Evolutionary conservation across 2,797 vertebrate genomes (phyloP).

Genomic region (Gymnoscopelus microlampas): DNA sequence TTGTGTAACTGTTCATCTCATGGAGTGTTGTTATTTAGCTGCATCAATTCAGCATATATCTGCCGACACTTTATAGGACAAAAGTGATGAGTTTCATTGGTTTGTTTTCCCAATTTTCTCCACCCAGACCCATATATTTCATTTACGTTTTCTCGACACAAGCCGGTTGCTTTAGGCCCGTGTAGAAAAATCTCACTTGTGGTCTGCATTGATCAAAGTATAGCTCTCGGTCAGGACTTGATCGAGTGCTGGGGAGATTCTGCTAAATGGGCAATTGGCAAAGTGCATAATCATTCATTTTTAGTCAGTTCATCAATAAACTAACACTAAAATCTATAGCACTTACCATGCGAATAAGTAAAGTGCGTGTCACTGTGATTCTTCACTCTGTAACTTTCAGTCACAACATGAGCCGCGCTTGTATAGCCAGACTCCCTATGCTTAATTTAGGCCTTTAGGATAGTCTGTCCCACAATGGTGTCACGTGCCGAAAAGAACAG

Average conservation of each 20-base stretch:
- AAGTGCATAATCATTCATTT: slow-evolving; percentile 73
- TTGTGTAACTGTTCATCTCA: not conserved
- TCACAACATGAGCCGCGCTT: slow-evolving; percentile 22
- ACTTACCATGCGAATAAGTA: slow-evolving; percentile 63
- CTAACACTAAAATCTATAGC: slow-evolving; percentile 72
- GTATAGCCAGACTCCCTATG: slow-evolving; percentile 23
- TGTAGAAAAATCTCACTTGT: slow-evolving; percentile 45
- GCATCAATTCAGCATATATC: not conserved
- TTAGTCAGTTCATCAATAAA: slow-evolving; percentile 69
- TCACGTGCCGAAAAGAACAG: too few species aligned
- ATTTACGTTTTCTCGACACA: slow-evolving; percentile 31
- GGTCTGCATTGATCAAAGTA: slow-evolving; percentile 62
- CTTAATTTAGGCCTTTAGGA: slow-evolving; percentile 7
- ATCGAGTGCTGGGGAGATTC: slow-evolving; percentile 65
- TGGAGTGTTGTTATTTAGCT: not conserved
- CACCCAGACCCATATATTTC: slow-evolving; percentile 6
- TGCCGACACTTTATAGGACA: slow-evolving; percentile 1
- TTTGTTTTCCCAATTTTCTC: slow-evolving; percentile 24
- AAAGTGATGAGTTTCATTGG: not conserved
- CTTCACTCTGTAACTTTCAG: slow-evolving; percentile 50
- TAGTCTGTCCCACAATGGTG: too few species aligned
- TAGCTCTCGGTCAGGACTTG: slow-evolving; percentile 48
- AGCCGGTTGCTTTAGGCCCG: slow-evolving; percentile 32
- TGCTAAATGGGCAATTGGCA: slow-evolving; percentile 68
- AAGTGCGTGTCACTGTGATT: slow-evolving; percentile 57